Evolutionary conservation across 2,888 invertebrate species (phyloP), one percentile per base, ranked within the genome.

Genomic region (Ennomos quercinarius): DNA sequence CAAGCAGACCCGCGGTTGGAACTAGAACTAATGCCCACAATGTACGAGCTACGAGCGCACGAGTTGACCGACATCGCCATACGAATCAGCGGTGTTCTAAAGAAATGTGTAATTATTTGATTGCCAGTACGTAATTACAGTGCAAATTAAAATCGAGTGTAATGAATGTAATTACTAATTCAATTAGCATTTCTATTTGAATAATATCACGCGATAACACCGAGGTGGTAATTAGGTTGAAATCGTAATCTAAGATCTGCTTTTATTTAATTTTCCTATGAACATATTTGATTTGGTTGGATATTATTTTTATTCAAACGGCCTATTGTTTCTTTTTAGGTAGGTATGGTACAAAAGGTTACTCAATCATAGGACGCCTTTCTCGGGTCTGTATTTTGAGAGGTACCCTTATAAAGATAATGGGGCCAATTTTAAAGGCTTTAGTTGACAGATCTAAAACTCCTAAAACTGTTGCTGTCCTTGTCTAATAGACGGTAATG

Each of bases 1-100:
- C 78, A 73, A 68, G 73, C 75, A 81, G 81, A 81, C 83, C 82
- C 70, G 59, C 69, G 58, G 75, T 71, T 62, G 61, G 67, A 77
- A 74, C 68, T 44, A 57, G 81, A 71, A 85, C 81, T 82, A 78
- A 53, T 54, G 61, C 63, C 50, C 10, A 48, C 55, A 56, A 63
- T 52, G 60, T 57, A 42, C 42, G 43, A 39, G 49, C 51, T 61
- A 62, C 56, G 55, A 53, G 61, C 57, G 39, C 47, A 13, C 35
- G 12, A 39, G 38, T 12, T 42, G 47, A 43, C 17, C 27, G 6
- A 27, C 27, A 27, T 17, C 43, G 36, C 11, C n/a, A 36, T 8
- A 11, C 45, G 27, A 27, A 27, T 27, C 27, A 27, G 27, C 12
- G 10, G 3, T 36, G 13, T 37, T 57, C 36, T 17, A 45, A 54